Evolutionary conservation across 2,113 vertebrate species (phyloP).

Genomic region (Eulacestoma nigropectus): DNA sequence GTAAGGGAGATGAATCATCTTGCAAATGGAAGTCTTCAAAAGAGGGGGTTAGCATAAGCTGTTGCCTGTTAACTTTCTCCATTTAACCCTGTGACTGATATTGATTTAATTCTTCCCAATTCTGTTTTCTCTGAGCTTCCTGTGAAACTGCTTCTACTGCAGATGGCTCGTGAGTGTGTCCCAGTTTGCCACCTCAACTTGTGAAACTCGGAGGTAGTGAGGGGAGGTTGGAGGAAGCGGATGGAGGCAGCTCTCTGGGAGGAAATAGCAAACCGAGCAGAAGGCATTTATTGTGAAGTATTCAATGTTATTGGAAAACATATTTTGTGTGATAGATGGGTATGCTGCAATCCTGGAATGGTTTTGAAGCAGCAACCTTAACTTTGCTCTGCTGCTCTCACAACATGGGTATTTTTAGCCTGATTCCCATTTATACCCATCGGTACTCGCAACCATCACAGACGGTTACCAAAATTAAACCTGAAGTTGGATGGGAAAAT

Average conservation of each 20-base stretch:
- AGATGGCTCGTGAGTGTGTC: background rate
- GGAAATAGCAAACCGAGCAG: background rate
- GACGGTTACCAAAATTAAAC: conserved; percentile 18
- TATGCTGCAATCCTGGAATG: background rate
- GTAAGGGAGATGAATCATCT: background rate
- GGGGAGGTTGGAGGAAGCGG: background rate
- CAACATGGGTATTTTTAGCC: conserved; percentile 27
- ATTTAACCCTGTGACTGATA: background rate
- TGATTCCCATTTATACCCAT: conserved; percentile 28
- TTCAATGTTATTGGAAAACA: background rate
- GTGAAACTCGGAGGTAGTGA: background rate
- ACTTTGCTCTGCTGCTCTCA: background rate
- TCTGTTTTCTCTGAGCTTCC: background rate
- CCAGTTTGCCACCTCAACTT: background rate
- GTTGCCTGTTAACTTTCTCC: background rate
- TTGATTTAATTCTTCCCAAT: background rate
- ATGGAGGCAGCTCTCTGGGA: background rate
- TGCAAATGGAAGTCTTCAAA: background rate
- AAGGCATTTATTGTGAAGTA: background rate
- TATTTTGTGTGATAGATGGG: background rate
- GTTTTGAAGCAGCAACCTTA: background rate
- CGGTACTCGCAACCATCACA: background rate
- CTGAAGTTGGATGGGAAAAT: conserved; percentile 34
- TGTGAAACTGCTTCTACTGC: background rate
- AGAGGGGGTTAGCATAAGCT: background rate